These are phyloP conservation scores for Borostomias antarcticus DNA, from an alignment of 2,797 vertebrate genomes.

Conservation along the genomic window DNA sequence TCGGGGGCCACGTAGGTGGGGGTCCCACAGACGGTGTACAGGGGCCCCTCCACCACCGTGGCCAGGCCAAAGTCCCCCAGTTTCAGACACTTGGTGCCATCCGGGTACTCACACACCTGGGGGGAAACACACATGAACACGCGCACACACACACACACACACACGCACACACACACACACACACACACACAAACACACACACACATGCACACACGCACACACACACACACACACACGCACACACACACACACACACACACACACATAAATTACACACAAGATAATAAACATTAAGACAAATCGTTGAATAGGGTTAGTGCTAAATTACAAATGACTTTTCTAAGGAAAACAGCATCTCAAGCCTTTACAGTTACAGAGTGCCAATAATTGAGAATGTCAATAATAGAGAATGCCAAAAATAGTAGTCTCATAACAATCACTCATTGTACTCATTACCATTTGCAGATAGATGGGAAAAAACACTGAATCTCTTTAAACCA, in stretches of 20 bases:
- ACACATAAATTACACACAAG: neutral
- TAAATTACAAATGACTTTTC: no score
- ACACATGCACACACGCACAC: no score
- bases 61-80: constrained; percentile 97
- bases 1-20: constrained; percentile 98
- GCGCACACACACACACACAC: neutral
- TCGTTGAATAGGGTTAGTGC: no score
- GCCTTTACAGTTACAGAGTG: no score
- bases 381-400: neutral
- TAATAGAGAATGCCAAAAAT: neutral
- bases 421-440: no score
- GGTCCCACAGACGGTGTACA: constrained; percentile 95
- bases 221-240: neutral
- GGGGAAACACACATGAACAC: no score
- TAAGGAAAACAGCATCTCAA: no score
- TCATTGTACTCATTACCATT: no score
- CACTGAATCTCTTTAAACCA: neutral
- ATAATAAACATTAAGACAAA: no score
- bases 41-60: constrained; percentile 90
- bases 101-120: constrained; percentile 91
- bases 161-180: neutral
- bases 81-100: constrained; percentile 93
- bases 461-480: neutral
- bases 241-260: neutral
- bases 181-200: no score